Evolutionary conservation across 2,113 vertebrate species (phyloP).

Genomic region (Sapajus apella): DNA sequence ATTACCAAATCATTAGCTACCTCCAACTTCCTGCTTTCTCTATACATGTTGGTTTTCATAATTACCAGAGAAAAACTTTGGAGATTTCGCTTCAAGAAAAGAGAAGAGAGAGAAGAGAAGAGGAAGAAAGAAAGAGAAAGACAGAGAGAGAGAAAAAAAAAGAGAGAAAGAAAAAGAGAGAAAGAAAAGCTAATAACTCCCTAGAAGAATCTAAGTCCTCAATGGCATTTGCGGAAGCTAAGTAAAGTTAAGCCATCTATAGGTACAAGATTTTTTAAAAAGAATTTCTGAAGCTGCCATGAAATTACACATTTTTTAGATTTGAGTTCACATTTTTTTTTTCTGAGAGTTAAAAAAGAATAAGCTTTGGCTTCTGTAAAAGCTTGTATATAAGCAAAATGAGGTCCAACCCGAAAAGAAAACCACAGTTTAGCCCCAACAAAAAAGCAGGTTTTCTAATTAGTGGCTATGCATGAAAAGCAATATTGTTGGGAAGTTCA

Average conservation of each 20-base stretch:
- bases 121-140: not conserved
- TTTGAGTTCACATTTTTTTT: not conserved
- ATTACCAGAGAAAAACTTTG: slow-evolving; percentile 4
- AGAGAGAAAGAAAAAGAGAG: no score
- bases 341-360: not conserved
- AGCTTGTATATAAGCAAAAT: slow-evolving; percentile 14
- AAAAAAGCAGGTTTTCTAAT: slow-evolving; percentile 53
- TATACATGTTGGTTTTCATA: not conserved
- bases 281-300: slow-evolving; percentile 9
- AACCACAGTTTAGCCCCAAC: slow-evolving; percentile 13
- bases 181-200: not conserved
- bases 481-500: slow-evolving; percentile 66
- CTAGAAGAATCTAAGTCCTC: not conserved
- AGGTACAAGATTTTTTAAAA: not conserved
- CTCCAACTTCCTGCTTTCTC: not conserved
- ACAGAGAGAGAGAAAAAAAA: not conserved
- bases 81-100: not conserved
- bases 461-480: slow-evolving; percentile 54
- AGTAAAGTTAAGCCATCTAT: not conserved
- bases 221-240: not conserved
- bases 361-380: not conserved
- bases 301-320: not conserved
- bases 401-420: slow-evolving; percentile 23
- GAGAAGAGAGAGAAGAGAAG: no score
- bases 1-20: slow-evolving; percentile 15